Base-by-base conservation (phyloP, 2,888 invertebrate genomes). In the Cheilosia vulpina region DNA sequence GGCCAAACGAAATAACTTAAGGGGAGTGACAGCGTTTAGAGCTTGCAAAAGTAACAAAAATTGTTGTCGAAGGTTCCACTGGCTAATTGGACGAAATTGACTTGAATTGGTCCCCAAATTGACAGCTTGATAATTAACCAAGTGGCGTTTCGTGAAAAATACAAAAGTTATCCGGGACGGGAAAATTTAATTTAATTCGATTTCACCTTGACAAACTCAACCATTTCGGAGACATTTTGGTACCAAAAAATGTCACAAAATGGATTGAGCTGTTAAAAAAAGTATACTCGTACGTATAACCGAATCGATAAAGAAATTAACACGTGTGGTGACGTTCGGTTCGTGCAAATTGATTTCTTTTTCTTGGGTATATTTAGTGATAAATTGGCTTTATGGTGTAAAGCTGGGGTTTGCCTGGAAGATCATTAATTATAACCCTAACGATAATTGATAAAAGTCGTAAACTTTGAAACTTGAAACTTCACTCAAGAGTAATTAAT, bases 51-150 rank as follows among this genome's bases (percentile, higher is more conserved):
- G 50, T 60, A 72, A 52, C 60, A 27, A 52, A 55, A 38, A 60
- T 60, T 38, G 34, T 53, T 41, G 43, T 68, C 34, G 60, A 60
- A 68, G 38, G 68, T 77, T 68, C 13, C 13, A 6, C 52, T 38
- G 13, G 45, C 53, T 68, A 77, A 69, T 68, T 77, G 60, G 53
- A 45, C 76, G 68, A 53, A 77, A 77, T 77, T 53, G 76, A 45
- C 60, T 77, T 38, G 76, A 77, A 77, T 77, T 69, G 68, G 43
- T 53, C 24, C 43, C 76, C 15, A 45, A 77, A 77, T 69, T 77
- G 76, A 76, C 76, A 76, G 76, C 50, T 60, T 68, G 58, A 50
- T 60, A 76, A 76, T 76, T 68, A 76, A 66, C 57, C 68, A 45
- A 41, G 6, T 43, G 9, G 11, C 0, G 47, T 11, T 21, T 50